Evolutionary conservation across 2,888 invertebrate genomes (phyloP).

Genomic region (Rotaria macrura): DNA sequence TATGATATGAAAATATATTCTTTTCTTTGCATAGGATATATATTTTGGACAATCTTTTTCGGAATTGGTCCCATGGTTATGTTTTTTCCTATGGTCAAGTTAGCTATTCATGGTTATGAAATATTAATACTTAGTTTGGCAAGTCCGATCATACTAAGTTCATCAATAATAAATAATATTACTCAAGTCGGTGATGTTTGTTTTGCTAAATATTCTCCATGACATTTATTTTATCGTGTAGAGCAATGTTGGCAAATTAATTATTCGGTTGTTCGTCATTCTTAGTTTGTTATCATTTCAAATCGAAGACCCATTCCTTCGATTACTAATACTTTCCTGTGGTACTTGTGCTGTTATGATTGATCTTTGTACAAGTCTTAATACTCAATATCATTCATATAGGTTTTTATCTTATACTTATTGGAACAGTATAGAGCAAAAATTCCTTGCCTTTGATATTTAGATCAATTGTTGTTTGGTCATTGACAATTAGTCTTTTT

Average conservation of each 20-base stretch:
- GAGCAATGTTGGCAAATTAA: neutral
- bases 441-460: neutral
- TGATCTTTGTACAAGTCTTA: conserved; percentile 18
- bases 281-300: conserved; percentile 45
- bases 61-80: conserved; percentile 49
- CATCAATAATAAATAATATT: neutral
- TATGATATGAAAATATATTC: neutral
- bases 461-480: conserved; percentile 20
- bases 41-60: conserved; percentile 49
- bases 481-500: neutral
- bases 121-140: conserved; percentile 38
- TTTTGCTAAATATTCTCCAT: neutral
- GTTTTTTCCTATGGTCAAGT: conserved; percentile 50
- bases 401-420: neutral
- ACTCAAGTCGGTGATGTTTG: neutral
- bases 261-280: conserved; percentile 34
- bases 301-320: neutral
- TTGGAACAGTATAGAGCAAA: too few species aligned
- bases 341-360: conserved; percentile 1
- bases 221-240: conserved; percentile 34
- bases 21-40: conserved; percentile 42
- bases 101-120: conserved; percentile 50
- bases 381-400: neutral
- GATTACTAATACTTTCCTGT: neutral
- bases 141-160: neutral